A percentile compares a stretch with the other conserved stretches of the same genome.
phyloP scores from a whole-genome alignment of 2,797 vertebrate species.

The Anguilla anguilla region DNA sequence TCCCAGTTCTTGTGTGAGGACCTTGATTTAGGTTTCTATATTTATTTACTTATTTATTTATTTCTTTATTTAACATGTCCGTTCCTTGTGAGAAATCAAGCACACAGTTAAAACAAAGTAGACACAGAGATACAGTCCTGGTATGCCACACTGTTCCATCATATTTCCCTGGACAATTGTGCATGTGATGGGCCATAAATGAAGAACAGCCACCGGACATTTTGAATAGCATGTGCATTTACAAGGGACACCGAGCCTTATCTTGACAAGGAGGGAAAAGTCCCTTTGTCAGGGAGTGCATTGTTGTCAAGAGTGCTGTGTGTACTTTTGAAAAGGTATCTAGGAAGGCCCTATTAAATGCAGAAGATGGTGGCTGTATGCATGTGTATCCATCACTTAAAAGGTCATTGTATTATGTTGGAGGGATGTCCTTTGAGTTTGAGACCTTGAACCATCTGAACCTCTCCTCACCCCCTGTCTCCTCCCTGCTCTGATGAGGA shows the following conservation, averaged over 20 bases:
- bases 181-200: slow-evolving; percentile 55
- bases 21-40: neutral
- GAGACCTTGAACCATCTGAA: slow-evolving; percentile 8
- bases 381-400: slow-evolving; percentile 23
- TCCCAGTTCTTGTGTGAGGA: neutral
- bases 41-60: neutral
- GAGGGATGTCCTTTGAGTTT: slow-evolving; percentile 27
- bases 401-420: slow-evolving; percentile 16
- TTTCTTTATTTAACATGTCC: neutral
- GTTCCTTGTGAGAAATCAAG: neutral
- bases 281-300: slow-evolving; percentile 61
- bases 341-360: slow-evolving; percentile 37
- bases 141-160: slow-evolving; percentile 67
- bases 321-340: slow-evolving; percentile 51
- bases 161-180: slow-evolving; percentile 52
- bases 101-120: neutral
- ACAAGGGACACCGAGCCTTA: slow-evolving; percentile 65
- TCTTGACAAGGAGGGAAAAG: slow-evolving; percentile 68
- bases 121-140: neutral
- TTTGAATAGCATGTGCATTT: slow-evolving; percentile 68
- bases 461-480: neutral
- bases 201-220: slow-evolving; percentile 50
- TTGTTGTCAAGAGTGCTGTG: slow-evolving; percentile 50
- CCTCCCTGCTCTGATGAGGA: slow-evolving; percentile 22
- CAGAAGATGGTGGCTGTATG: slow-evolving; percentile 23